A percentile compares a stretch with the other conserved stretches of the same genome.
Conservation (phyloP, 2,888 invertebrate genomes). For the Agrotis puta region DNA sequence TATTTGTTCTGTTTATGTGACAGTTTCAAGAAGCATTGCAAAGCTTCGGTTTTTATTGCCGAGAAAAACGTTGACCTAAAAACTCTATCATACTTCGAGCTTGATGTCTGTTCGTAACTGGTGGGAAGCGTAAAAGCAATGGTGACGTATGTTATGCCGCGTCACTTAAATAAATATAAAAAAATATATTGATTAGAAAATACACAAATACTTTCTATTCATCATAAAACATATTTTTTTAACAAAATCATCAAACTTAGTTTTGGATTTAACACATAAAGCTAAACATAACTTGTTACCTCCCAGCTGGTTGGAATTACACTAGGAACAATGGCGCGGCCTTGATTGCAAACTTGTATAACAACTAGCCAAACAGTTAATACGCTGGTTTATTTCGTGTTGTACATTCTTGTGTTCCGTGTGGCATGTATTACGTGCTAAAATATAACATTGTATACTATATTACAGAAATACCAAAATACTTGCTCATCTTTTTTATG, state of each 20-base stretch:
- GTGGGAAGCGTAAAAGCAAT: slow-evolving; percentile 26
- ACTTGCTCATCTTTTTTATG: slow-evolving; percentile 8
- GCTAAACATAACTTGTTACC: slow-evolving; percentile 31
- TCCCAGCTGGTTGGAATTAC: slow-evolving; percentile 44
- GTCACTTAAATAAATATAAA: slow-evolving; percentile 2
- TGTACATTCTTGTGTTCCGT: slow-evolving; percentile 51
- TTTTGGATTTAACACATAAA: slow-evolving; percentile 38
- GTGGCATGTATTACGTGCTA: slow-evolving; percentile 28
- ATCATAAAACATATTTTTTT: background rate
- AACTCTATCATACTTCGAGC: slow-evolving; percentile 38
- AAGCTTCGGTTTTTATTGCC: slow-evolving; percentile 41
- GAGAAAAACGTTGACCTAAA: slow-evolving; percentile 50
- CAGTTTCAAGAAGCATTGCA: slow-evolving; percentile 58
- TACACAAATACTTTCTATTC: slow-evolving; percentile 6
- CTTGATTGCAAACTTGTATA: slow-evolving; percentile 65
- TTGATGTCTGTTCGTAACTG: slow-evolving; percentile 12
- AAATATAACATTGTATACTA: slow-evolving; percentile 36
- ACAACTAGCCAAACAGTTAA: slow-evolving; percentile 60
- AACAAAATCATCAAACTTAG: slow-evolving; percentile 20
- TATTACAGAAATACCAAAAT: slow-evolving; percentile 7
- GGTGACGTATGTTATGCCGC: slow-evolving; percentile 8
- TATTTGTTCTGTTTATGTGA: slow-evolving; percentile 58
- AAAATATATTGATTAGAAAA: slow-evolving; percentile 9
- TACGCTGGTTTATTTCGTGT: slow-evolving; percentile 56
- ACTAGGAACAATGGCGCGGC: slow-evolving; percentile 59